phyloP scores from a whole-genome alignment of 2,797 vertebrate species.

The Amniataba percoides region DNA sequence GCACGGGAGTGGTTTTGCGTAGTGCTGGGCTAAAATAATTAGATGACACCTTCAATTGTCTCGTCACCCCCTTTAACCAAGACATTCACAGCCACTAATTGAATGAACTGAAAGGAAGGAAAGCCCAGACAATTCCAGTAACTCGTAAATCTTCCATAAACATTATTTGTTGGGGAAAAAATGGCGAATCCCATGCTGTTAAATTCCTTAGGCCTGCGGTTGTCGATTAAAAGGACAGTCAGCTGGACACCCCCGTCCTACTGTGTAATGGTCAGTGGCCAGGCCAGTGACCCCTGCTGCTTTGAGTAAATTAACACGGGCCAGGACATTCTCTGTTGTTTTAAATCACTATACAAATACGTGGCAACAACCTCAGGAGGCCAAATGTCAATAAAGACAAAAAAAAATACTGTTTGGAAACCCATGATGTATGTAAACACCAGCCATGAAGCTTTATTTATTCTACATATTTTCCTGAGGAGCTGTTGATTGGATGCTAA shows the following conservation, averaged over 20 bases:
- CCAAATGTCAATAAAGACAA: slow-evolving; percentile 64
- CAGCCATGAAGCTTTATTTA: slow-evolving; percentile 50
- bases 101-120: slow-evolving; percentile 82
- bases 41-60: slow-evolving; percentile 88
- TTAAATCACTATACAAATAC: slow-evolving; percentile 83
- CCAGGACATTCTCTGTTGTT: slow-evolving; percentile 80
- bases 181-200: slow-evolving; percentile 85
- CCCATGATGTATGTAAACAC: slow-evolving; percentile 59
- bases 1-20: slow-evolving; percentile 64
- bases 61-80: slow-evolving; percentile 83
- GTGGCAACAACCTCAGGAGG: slow-evolving; percentile 68
- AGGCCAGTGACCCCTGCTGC: slow-evolving; percentile 83
- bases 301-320: slow-evolving; percentile 88
- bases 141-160: slow-evolving; percentile 88
- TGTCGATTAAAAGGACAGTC: slow-evolving; percentile 91
- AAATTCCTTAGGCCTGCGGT: slow-evolving; percentile 89
- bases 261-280: slow-evolving; percentile 91
- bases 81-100: slow-evolving; percentile 84
- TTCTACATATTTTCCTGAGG: slow-evolving; percentile 48
- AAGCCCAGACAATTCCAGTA: slow-evolving; percentile 79
- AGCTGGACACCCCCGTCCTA: slow-evolving; percentile 87
- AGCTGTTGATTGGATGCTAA: slow-evolving; percentile 52
- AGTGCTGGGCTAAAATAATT: slow-evolving; percentile 86
- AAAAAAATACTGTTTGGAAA: slow-evolving; percentile 43
- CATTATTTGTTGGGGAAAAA: slow-evolving; percentile 82